Evolutionary conservation across 2,888 invertebrate genomes (phyloP).

Genomic region (Pristionchus maxplancki): DNA sequence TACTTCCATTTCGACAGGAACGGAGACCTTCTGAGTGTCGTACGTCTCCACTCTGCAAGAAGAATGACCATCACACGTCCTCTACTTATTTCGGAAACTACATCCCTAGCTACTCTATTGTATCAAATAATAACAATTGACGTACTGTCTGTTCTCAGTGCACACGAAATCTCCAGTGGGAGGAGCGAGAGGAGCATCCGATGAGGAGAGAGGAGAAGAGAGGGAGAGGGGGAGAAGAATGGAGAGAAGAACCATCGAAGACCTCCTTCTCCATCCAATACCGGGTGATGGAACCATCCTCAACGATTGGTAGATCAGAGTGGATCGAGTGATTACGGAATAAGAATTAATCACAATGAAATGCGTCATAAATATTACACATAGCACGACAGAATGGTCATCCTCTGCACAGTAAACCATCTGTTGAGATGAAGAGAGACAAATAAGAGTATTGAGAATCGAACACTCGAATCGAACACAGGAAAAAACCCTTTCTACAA

Average conservation of each 20-base stretch:
- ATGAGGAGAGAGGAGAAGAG: neutral
- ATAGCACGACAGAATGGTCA: neutral
- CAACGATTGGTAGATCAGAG: neutral
- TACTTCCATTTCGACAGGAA: constrained; percentile 57
- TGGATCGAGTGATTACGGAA: neutral
- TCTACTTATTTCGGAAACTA: neutral
- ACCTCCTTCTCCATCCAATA: neutral
- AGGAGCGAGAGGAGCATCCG: neutral
- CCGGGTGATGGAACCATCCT: constrained; percentile 6
- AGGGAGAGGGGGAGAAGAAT: neutral
- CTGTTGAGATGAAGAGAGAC: neutral
- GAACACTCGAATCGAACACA: neutral
- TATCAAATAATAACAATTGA: neutral
- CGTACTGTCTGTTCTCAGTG: constrained; percentile 24
- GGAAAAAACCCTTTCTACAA: neutral
- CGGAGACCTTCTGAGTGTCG: constrained; percentile 60
- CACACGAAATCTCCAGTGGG: constrained; percentile 34
- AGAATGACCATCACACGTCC: neutral
- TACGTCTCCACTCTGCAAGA: constrained; percentile 61
- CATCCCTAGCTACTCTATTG: neutral
- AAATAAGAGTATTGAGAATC: neutral
- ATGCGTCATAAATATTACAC: neutral
- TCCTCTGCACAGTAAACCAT: neutral
- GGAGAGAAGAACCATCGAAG: neutral
- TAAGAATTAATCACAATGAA: neutral